Base-by-base conservation (phyloP, 2,888 invertebrate species). In the Hipparchia sbordonii region DNA sequence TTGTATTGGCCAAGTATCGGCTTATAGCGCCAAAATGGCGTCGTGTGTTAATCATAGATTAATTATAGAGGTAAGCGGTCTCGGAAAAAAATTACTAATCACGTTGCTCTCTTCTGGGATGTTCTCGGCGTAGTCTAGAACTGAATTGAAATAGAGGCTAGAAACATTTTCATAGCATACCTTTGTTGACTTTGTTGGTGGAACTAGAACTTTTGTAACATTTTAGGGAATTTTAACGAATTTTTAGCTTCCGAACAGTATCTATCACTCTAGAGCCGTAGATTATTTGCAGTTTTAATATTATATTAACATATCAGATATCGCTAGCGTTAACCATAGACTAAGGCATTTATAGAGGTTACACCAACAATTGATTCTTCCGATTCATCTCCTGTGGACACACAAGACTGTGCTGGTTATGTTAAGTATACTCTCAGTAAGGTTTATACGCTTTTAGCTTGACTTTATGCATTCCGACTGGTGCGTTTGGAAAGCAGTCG, bases 381-480 rank as follows among this genome's bases (percentile, higher is more conserved):
- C 13, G 10, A 73, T 67, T 71, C 68, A 74, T 71, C 73, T 71
- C 71, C 71, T 73, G 74, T 72, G 54, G 67, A 78, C 79, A 76
- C 76, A 80, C 80, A 78, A 79, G 77, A 80, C 77, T 70, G 75
- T 79, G 81, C 77, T 78, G 75, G 69, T 72, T 78, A 83, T 79
- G 77, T 69, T 89, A 89, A 89, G 81, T 88, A 81, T 91, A 90
- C 90, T 92, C 89, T 89, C 87, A 85, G 82, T 91, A 90, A 89
- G 87, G 84, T 88, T 88, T 88, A 87, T 88, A 91, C 85, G 92
- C 92, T 92, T 93, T 85, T 88, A 86, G 92, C 91, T 92, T 90
- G 85, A 89, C 87, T 89, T 85, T 81, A 84, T 91, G 91, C 91
- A 92, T 92, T 92, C 91, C 91, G 92, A 87, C 92, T 92, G 93